Evolutionary conservation across 2,113 vertebrate species (phyloP), one percentile per base, ranked within the genome.

Genomic region (Nerophis ophidion): DNA sequence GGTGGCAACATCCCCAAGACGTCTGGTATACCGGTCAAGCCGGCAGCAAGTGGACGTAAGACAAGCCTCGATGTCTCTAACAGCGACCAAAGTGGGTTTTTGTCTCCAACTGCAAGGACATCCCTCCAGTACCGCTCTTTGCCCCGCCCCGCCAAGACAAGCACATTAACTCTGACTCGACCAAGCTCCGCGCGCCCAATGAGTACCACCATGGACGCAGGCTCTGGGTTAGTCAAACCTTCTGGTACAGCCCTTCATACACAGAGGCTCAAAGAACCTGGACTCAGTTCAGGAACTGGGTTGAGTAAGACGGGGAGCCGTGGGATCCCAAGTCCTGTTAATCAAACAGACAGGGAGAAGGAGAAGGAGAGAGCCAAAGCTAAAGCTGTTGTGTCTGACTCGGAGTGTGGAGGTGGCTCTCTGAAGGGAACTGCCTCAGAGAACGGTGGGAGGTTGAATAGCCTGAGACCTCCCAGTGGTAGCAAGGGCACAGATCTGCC

Each of bases 321-420:
- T 16, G 80, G 84, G 15, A 86, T 87, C 68, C 81, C 82, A 3
- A 72, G 89, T 0, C 89, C 93, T 0, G 95, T 96, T 71, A 98
- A 98, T 81, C 96, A 97, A 84, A 98, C 96, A 0, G 96, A 98
- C 67, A 86, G 94, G 46, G 90, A 91, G 71, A 91, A 91, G 1
- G 95, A 98, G 79, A 97, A 97, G 73, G 95, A 98, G 75, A 93
- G 95, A 75, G 95, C 95, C 73, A 96, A 95, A 77, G 95, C 95
- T 62, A 98, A 98, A 77, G 93, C 93, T 0, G 95, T 93, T 57
- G 93, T 90, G 0, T 89, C 93, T 6, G 95, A 97, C 79, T 88
- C 93, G 0, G 95, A 98, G 63, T 91, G 85, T 53, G 81, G 87
- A 52, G 60, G 76, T 0, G 71, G 84, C 2, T 67, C 80, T 3